Evolutionary conservation across 2,888 invertebrate species (phyloP).

Genomic region (Diogma glabrata): DNA sequence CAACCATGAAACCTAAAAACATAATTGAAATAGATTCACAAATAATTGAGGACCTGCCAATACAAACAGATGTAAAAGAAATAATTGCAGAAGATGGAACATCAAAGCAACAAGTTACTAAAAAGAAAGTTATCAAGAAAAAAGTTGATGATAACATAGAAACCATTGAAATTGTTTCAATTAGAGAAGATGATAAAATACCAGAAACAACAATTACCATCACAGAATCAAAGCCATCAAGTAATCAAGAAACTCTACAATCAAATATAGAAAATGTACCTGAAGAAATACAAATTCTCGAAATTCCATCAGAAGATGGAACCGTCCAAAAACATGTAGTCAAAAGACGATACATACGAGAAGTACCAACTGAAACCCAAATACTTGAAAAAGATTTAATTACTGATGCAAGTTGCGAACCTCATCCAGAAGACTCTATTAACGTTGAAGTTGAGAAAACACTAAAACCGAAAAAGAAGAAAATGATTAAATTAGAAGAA

Average conservation of each 20-base stretch:
- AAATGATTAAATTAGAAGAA: no score
- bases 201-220: conserved; percentile 30
- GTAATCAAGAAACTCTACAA: not conserved
- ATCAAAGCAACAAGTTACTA: conserved; percentile 14
- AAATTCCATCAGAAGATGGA: conserved; percentile 31
- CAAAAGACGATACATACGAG: no score
- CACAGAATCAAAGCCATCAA: conserved; percentile 26
- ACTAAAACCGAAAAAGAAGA: no score
- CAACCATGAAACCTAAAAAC: conserved; percentile 21
- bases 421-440: no score
- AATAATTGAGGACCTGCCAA: conserved; percentile 27
- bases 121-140: conserved; percentile 31
- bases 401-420: no score
- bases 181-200: conserved; percentile 32
- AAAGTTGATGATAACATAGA: conserved; percentile 24
- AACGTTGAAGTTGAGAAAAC: no score
- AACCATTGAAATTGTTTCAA: conserved; percentile 32
- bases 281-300: conserved; percentile 18
- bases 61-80: conserved; percentile 35
- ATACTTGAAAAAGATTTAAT: no score
- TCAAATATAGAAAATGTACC: conserved; percentile 12
- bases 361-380: no score
- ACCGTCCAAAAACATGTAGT: conserved; percentile 23
- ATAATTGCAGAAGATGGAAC: conserved; percentile 31
- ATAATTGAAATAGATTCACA: no score